Percentiles rank a stretch among this genome's conserved stretches.
Conservation (phyloP, 2,888 invertebrate genomes). For the Antheraea assamensis region DNA sequence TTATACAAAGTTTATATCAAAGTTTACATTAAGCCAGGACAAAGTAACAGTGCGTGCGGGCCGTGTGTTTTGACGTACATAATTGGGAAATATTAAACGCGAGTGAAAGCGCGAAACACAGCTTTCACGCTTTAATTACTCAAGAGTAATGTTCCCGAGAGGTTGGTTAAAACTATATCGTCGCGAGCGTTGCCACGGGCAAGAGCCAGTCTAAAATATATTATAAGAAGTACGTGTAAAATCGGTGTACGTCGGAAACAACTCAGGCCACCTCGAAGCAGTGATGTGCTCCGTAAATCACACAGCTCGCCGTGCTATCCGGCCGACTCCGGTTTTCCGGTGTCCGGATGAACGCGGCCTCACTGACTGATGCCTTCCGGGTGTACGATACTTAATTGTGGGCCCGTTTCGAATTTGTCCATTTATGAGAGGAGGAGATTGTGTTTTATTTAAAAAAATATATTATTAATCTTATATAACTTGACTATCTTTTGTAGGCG, state of each 20-base stretch:
- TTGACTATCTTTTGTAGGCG: no score
- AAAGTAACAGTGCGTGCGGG: no score
- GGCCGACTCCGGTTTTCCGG: slow-evolving; percentile 44
- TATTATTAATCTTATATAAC: not conserved
- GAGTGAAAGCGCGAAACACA: no score
- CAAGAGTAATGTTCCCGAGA: no score
- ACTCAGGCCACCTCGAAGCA: slow-evolving; percentile 19
- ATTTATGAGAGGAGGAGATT: slow-evolving; percentile 27
- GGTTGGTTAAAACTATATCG: no score
- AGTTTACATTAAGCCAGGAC: no score
- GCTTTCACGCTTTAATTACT: no score
- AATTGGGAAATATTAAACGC: no score
- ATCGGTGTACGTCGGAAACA: not conserved
- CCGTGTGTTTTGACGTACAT: no score
- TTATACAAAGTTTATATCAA: no score
- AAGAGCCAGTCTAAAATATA: no score
- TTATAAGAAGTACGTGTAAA: not conserved
- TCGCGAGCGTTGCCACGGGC: no score
- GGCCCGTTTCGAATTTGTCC: slow-evolving; percentile 48
- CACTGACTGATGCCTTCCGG: slow-evolving; percentile 54
- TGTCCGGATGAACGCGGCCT: slow-evolving; percentile 38
- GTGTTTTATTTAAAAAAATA: slow-evolving; percentile 4
- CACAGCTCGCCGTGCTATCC: slow-evolving; percentile 39
- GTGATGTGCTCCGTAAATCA: slow-evolving; percentile 47
- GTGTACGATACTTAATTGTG: slow-evolving; percentile 47